Evolutionary conservation across 1,140 invertebrate species (phyloP), one percentile per base, ranked within the genome.

Genomic region (Sweltsa coloradensis): DNA sequence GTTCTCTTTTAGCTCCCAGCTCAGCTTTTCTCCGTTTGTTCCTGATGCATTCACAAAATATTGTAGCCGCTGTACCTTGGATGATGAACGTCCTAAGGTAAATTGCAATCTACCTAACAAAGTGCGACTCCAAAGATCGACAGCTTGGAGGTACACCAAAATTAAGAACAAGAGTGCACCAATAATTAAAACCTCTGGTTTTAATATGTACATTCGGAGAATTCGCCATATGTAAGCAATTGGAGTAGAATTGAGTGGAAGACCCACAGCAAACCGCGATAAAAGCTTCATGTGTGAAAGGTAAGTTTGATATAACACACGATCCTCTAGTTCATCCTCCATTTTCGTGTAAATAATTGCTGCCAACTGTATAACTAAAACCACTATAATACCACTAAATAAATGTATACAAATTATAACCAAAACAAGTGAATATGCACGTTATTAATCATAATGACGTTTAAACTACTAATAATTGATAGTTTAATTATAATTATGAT

Each of bases 271-370:
- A 65, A 87, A 78, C 62, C 81, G 78, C 11, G 85, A 85, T 52
- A 88, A 64, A 45, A 88, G 71, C 74, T 86, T 87, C 74, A 86
- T 79, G 60, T 87, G 81, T 45, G 84, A 81, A 51, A 84, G 59
- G 66, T 85, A 88, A 34, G 83, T 83, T 63, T 88, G 84, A 65
- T 86, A 85, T 53, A 89, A 70, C 55, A 89, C 77, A 73, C 78
- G 80, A 58, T 89, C 85, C 68, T 89, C 85, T 59, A 88, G 68
- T 72, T 87, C 83, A 76, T 89, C 85, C 75, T 89, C 85, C 85
- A 89, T 89, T 66, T 56, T 49, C 25, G n/a, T 18, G 14, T 37
- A 21, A n/a, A n/a, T n/a, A n/a, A n/a, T n/a, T n/a, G n/a, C 5
- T 7, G 5, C 37, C 37, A 40, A 40, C 2, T 9, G 5, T 21